A percentile compares a stretch with the other conserved stretches of the same genome.
Conservation (phyloP, 2,113 vertebrate species). For the Amphiprion ocellaris region DNA sequence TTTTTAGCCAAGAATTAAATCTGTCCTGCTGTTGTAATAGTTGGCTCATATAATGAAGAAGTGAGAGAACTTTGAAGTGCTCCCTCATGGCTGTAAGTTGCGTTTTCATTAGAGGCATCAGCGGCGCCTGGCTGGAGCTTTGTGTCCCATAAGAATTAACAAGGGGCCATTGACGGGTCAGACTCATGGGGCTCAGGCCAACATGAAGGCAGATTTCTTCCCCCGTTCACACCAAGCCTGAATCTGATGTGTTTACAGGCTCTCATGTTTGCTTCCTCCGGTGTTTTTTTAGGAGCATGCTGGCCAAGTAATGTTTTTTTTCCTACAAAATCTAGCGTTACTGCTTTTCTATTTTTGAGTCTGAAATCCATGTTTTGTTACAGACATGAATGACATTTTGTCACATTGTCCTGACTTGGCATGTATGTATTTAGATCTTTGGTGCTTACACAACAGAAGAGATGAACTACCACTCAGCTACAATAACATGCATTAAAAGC, state of each 20-base stretch:
- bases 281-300: neutral
- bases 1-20: constrained; percentile 60
- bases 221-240: constrained; percentile 29
- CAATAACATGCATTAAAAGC: neutral
- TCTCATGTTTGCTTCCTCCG: neutral
- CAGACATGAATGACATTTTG: too few species aligned
- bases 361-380: neutral
- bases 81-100: constrained; percentile 65
- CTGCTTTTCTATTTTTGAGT: neutral
- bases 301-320: neutral
- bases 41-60: constrained; percentile 69
- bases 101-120: constrained; percentile 84
- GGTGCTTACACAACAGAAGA: neutral
- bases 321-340: neutral
- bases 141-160: constrained; percentile 84
- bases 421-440: neutral
- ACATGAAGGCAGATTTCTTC: constrained; percentile 56
- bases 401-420: neutral
- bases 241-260: constrained; percentile 54
- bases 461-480: neutral
- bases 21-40: constrained; percentile 59
- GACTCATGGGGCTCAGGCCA: constrained; percentile 47
- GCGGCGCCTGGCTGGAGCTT: constrained; percentile 74
- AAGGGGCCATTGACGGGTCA: constrained; percentile 78
- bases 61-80: constrained; percentile 79